Evolutionary conservation across 2,888 invertebrate genomes (phyloP).

Genomic region (Scaptomyza tumidula): DNA sequence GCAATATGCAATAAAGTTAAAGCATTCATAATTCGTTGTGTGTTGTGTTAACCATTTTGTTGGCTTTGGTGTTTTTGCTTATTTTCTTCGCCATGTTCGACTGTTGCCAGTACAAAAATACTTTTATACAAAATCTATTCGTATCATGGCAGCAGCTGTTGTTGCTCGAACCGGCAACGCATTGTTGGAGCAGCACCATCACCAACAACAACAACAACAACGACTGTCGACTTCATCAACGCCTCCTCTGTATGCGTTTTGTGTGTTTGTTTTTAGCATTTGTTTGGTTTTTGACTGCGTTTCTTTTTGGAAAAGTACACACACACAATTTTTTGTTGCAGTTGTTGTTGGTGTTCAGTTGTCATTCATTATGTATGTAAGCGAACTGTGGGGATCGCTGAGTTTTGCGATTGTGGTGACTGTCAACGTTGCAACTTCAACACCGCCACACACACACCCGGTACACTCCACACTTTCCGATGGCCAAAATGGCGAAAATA

Average conservation of each 20-base stretch:
- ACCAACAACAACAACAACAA: constrained; percentile 16
- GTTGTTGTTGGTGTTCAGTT: constrained; percentile 20
- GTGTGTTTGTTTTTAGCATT: constrained; percentile 66
- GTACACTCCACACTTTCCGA: constrained; percentile 30
- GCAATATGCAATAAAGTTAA: constrained; percentile 11
- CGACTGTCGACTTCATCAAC: constrained; percentile 67
- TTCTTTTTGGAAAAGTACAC: constrained; percentile 28
- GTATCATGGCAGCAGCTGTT: constrained; percentile 67
- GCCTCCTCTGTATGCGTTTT: constrained; percentile 55
- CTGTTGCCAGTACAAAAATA: constrained; percentile 61
- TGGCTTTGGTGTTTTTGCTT: constrained; percentile 10
- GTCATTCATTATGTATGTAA: constrained; percentile 69
- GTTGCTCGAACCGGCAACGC: constrained; percentile 50
- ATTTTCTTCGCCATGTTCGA: constrained; percentile 38
- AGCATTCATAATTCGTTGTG: constrained; percentile 26
- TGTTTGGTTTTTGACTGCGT: constrained; percentile 40
- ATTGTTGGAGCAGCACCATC: constrained; percentile 25
- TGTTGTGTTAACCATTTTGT: background rate
- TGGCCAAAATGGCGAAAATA: constrained; percentile 59
- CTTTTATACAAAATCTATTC: constrained; percentile 36
- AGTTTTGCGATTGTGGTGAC: constrained; percentile 41
- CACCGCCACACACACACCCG: constrained; percentile 16
- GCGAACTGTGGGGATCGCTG: constrained; percentile 33
- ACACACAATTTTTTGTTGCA: constrained; percentile 16
- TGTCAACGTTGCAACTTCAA: constrained; percentile 56